Evolutionary conservation across 2,113 vertebrate species (phyloP), one percentile per base, ranked within the genome.

Genomic region (Etia nguti): DNA sequence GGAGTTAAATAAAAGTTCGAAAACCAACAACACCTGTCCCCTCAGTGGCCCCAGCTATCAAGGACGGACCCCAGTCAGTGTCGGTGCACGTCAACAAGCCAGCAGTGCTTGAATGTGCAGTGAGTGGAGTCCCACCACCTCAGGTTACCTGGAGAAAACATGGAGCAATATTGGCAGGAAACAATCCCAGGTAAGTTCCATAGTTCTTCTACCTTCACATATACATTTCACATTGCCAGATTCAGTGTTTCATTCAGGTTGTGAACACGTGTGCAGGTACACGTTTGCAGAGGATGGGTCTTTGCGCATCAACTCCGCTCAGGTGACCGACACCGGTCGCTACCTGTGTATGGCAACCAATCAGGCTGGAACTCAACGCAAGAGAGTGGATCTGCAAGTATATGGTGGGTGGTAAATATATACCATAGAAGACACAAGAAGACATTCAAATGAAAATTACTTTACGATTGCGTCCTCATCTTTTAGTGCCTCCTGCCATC

Each of bases 341-440:
- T 99, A 98, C 16, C 86, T 98, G 88, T 99, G 99, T 68, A 97
- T 99, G 97, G 98, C 98, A 34, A 97, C 97, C 79, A 99, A 97
- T 65, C 88, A 93, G 13, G 98, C 98, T 5, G 99, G 99, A 43
- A 98, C 97, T 1, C 97, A 97, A 4, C 98, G 96, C 84, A 98
- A 90, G 84, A 95, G 95, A 88, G 90, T 96, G 55, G 98, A 99
- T 85, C 96, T 99, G 81, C 97, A 97, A 52, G 97, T 99, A 41
- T 95, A 98, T 2, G 98, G 98, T 99, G 95, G 93, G 88, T 81
- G 6, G 3, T 1, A 54, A 56, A 79, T 55, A 36, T 41, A 8
- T 43, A 18, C 6, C 36, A 31, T 6, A 31, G 24, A 65, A 36
- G 1, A 36, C 10, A n/a, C 18, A 65, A n/a, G 16, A 65, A 1